Evolutionary conservation across 2,888 invertebrate species (phyloP).

Genomic region (Timema cristinae): DNA sequence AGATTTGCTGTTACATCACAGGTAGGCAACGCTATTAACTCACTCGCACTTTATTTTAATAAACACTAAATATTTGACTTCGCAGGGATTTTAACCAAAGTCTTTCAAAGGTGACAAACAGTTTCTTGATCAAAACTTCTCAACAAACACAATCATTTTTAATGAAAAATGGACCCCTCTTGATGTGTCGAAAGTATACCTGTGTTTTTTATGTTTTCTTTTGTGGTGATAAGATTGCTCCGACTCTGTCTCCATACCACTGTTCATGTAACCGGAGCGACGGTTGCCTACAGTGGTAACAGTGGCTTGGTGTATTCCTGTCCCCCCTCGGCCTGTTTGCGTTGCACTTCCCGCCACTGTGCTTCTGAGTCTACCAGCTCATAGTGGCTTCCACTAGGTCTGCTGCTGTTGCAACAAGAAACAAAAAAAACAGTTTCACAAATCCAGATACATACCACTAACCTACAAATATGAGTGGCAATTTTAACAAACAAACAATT

Average conservation of each 20-base stretch:
- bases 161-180: too few relatives aligned
- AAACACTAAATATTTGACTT: too few relatives aligned
- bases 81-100: too few relatives aligned
- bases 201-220: slow-evolving; percentile 43
- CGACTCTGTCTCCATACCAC: slow-evolving; percentile 48
- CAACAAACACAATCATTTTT: too few relatives aligned
- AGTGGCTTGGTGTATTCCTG: slow-evolving; percentile 63
- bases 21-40: too few relatives aligned
- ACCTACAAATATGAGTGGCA: not conserved
- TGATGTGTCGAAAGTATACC: slow-evolving; percentile 7
- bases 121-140: too few relatives aligned
- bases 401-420: slow-evolving; percentile 4
- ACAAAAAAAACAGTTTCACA: not conserved
- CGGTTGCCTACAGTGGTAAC: slow-evolving; percentile 54
- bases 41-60: too few relatives aligned
- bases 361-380: slow-evolving; percentile 83
- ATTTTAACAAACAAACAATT: not conserved
- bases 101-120: too few relatives aligned
- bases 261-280: slow-evolving; percentile 41
- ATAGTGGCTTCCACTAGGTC: slow-evolving; percentile 43
- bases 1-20: too few relatives aligned
- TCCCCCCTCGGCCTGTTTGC: slow-evolving; percentile 61
- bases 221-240: slow-evolving; percentile 44
- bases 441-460: not conserved
- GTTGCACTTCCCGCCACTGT: slow-evolving; percentile 85